Evolutionary conservation across 1,140 invertebrate genomes (phyloP).

Genomic region (Drosophila aff.): DNA sequence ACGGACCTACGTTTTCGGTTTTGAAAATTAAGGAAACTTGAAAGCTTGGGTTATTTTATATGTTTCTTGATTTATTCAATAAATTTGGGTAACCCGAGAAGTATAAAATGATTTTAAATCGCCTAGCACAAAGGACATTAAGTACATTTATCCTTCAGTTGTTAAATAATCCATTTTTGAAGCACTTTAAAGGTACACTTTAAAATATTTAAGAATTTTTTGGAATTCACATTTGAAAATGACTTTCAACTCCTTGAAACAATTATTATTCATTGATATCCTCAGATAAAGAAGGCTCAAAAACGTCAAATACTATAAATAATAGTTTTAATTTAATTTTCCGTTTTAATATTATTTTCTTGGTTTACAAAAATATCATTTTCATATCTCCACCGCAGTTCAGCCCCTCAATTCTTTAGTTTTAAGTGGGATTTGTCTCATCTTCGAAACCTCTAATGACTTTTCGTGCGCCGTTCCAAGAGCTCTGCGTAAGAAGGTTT

Average conservation of each 20-base stretch:
- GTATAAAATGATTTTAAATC: background rate
- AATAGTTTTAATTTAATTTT: background rate
- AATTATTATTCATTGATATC: no score
- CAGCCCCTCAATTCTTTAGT: background rate
- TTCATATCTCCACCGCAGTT: background rate
- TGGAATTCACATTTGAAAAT: no score
- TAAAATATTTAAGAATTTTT: no score
- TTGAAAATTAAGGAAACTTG: background rate
- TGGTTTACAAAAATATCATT: background rate
- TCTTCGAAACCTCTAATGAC: constrained; percentile 16
- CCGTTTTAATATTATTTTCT: background rate
- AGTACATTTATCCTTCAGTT: no score
- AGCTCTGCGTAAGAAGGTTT: constrained; percentile 64
- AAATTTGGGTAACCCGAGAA: background rate
- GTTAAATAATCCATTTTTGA: no score
- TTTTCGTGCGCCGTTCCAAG: constrained; percentile 54
- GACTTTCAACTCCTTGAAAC: no score
- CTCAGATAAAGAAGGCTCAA: no score
- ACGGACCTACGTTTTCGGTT: background rate
- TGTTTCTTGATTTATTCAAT: background rate
- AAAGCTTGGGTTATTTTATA: background rate
- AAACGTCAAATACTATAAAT: no score
- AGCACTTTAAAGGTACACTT: no score
- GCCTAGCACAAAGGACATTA: no score
- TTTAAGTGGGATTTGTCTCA: constrained; percentile 8